Evolutionary conservation across 2,888 invertebrate species (phyloP), one percentile per base, ranked within the genome.

Genomic region (Agrypnus murinus): DNA sequence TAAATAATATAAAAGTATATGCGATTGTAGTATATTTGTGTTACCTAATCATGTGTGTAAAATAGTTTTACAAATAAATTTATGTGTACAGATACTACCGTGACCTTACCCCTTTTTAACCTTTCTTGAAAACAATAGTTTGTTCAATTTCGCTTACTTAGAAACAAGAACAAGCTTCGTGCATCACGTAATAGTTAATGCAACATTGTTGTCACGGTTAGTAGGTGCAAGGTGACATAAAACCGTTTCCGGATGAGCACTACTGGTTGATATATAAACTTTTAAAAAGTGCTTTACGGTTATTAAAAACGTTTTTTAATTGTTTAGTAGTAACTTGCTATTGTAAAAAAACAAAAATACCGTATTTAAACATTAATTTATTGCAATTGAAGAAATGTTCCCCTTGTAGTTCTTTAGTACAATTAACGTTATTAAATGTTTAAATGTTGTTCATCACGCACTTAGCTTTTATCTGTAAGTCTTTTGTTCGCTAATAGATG

Each of bases 191-290:
- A 65, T 58, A 58, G 58, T 65, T 57, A 46, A 65, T 25, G 25
- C 25, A 25, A 25, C n/a, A 65, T 48, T 65, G 34, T 58, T 69
- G 69, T 69, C 69, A 69, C 58, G 69, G 69, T 69, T 69, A 69
- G 63, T 64, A 69, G 62, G 69, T 69, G 63, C 69, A 69, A 69
- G 63, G 69, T 63, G 63, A 69, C 63, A 63, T 62, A 69, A 64
- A 69, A 69, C 63, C 31, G 58, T 69, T 69, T 69, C 69, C 69
- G 67, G 14, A 53, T 36, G 55, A 55, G 36, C 38, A 10, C 58
- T 43, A 43, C n/a, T n/a, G n/a, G n/a, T n/a, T n/a, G n/a, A n/a
- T 25, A 58, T 31, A 58, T 7, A n/a, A 4, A 38, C 12, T 38
- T 12, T 38, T 55, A 19, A 34, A 31, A 32, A 8, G 55, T 36